Conservation (phyloP, 2,888 invertebrate genomes). For the Athalia cordata region DNA sequence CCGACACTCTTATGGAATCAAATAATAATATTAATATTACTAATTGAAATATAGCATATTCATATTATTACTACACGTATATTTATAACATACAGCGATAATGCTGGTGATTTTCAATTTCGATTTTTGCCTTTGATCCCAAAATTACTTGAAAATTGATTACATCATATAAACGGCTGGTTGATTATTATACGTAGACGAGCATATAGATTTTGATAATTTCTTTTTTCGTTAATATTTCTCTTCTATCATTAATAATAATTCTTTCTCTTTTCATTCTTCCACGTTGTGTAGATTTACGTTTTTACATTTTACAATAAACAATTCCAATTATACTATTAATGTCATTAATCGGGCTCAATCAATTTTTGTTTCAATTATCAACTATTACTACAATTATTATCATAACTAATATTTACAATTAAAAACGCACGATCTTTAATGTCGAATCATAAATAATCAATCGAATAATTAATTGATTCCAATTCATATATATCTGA, state of each 20-base stretch:
- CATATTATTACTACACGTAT: background rate
- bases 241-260: no score
- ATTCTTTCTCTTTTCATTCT: no score
- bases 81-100: constrained; percentile 8
- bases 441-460: constrained; percentile 1
- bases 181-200: no score
- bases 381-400: no score
- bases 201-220: no score
- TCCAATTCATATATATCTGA: constrained; percentile 14
- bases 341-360: background rate
- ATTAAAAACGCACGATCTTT: background rate
- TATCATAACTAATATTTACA: background rate
- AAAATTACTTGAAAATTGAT: constrained; percentile 19
- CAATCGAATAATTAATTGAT: no score
- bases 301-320: background rate
- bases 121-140: constrained; percentile 13
- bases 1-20: background rate
- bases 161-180: background rate
- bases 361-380: background rate
- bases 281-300: no score
- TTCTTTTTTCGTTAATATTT: no score
- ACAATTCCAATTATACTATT: constrained; percentile 4
- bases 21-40: no score
- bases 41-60: no score
- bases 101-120: constrained; percentile 5